These are phyloP conservation scores for Plectropomus leopardus DNA, from an alignment of 2,113 vertebrate species.

Conservation along the genomic window DNA sequence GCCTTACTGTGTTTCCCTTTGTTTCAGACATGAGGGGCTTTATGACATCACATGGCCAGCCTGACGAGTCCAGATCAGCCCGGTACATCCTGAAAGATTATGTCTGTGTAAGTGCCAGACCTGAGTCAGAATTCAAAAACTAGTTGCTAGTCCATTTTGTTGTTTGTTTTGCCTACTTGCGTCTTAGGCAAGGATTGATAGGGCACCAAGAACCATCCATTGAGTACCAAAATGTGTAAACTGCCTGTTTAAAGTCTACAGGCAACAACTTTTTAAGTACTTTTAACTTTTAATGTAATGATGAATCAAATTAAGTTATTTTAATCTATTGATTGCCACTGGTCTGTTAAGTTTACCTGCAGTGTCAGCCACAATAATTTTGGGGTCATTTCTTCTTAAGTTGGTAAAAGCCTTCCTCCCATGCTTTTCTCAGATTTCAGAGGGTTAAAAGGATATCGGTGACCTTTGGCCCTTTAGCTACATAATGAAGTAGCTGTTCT, in stretches of 20 bases:
- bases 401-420: too few species aligned
- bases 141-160: not conserved
- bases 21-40: conserved; percentile 94
- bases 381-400: too few species aligned
- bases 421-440: too few species aligned
- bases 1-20: conserved; percentile 34
- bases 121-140: not conserved
- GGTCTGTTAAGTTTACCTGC: not conserved
- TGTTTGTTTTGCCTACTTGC: not conserved
- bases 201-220: not conserved
- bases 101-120: conserved; percentile 86
- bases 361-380: not conserved
- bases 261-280: too few species aligned
- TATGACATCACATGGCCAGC: conserved; percentile 96
- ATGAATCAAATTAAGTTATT: not conserved
- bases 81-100: conserved; percentile 97
- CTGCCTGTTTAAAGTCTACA: not conserved
- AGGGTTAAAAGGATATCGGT: not conserved
- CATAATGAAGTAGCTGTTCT: not conserved
- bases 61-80: conserved; percentile 94
- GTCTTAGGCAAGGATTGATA: not conserved
- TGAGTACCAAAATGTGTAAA: not conserved
- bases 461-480: not conserved
- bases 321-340: not conserved
- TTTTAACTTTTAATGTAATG: too few species aligned